Percentiles rank a stretch among this genome's conserved stretches.
Conservation (phyloP, 2,797 vertebrate genomes). For the Melanotaenia boesemani region DNA sequence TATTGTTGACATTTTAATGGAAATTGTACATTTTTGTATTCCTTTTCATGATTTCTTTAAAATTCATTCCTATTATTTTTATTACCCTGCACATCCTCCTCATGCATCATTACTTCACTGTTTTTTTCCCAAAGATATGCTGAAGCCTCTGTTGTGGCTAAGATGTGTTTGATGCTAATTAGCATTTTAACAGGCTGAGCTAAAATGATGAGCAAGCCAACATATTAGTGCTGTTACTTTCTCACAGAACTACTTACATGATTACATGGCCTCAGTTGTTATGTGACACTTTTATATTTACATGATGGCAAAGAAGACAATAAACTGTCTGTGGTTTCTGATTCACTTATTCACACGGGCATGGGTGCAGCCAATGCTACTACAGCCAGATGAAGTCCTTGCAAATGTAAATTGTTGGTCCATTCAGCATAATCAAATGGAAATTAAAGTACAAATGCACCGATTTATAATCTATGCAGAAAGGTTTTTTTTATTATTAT, state of each 20-base stretch:
- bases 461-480: conserved; percentile 82
- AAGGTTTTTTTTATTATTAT: conserved; percentile 79
- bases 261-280: background rate
- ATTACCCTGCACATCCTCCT: background rate
- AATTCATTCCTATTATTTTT: background rate
- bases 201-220: background rate
- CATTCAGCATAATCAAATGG: conserved; percentile 85
- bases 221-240: background rate
- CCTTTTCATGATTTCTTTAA: background rate
- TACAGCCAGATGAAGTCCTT: conserved; percentile 75
- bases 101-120: background rate
- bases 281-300: background rate
- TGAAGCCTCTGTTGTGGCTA: background rate
- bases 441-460: conserved; percentile 83
- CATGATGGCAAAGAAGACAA: background rate
- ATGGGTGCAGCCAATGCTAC: conserved; percentile 37
- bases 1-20: too few species aligned
- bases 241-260: background rate
- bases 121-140: background rate
- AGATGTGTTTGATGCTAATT: background rate
- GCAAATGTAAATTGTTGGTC: conserved; percentile 84
- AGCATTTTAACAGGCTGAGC: background rate
- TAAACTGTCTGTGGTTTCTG: conserved; percentile 13
- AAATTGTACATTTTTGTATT: background rate
- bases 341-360: conserved; percentile 35